A percentile compares a stretch with the other conserved stretches of the same genome.
Conservation (phyloP, 2,888 invertebrate genomes). For the Cephus spinipes region DNA sequence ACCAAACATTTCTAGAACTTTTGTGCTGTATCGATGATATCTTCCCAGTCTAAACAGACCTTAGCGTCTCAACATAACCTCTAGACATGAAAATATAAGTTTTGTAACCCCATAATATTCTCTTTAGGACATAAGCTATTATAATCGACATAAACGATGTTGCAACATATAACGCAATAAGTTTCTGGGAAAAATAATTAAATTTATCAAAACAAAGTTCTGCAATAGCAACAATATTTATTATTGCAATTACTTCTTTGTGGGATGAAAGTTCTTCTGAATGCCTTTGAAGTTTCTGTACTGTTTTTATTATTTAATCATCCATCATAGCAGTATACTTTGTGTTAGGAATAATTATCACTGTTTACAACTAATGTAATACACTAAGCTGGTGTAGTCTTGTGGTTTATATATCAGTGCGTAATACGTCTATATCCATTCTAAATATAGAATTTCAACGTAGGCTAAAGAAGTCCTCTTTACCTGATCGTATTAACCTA, state of each 20-base stretch:
- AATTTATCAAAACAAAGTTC: neutral
- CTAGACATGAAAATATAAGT: neutral
- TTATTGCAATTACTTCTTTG: neutral
- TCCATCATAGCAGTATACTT: neutral
- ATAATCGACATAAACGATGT: neutral
- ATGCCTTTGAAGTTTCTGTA: neutral
- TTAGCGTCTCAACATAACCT: neutral
- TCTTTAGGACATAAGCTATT: neutral
- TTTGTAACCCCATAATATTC: neutral
- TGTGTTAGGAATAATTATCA: neutral
- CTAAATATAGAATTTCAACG: slow-evolving; percentile 23
- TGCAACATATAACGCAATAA: neutral
- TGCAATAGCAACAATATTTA: neutral
- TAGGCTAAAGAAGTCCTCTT: slow-evolving; percentile 43
- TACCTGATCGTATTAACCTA: slow-evolving; percentile 53
- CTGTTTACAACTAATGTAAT: neutral
- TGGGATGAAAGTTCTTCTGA: neutral
- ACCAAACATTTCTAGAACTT: too few relatives aligned
- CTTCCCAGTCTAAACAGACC: neutral
- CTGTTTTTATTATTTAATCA: neutral
- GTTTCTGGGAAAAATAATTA: neutral
- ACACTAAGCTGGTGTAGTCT: neutral
- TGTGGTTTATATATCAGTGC: neutral
- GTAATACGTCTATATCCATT: neutral
- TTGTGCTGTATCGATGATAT: neutral